Percentiles rank a stretch among this genome's conserved stretches.
phyloP scores from a whole-genome alignment of 2,888 invertebrate genomes.

The Gastracanthus pulcherrimus region DNA sequence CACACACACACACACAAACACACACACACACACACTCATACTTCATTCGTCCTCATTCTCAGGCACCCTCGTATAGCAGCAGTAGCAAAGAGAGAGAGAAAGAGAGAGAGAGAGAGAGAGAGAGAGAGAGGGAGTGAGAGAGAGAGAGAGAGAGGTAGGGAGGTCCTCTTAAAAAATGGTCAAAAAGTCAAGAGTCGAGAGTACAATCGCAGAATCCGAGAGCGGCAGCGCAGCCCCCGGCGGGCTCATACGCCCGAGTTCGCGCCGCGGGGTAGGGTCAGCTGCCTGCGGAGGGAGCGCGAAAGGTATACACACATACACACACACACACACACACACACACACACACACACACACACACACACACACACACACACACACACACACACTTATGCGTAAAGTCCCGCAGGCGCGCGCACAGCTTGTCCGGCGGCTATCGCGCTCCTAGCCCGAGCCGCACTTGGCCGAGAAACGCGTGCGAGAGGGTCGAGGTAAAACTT shows the following conservation, averaged over 20 bases:
- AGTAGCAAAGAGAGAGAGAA: too few species aligned
- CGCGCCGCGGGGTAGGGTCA: conserved; percentile 30
- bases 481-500: conserved; percentile 44
- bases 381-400: not conserved
- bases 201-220: too few species aligned
- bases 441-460: not conserved
- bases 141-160: too few species aligned
- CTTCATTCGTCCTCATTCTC: conserved; percentile 22
- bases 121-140: too few species aligned
- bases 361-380: not conserved
- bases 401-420: not conserved
- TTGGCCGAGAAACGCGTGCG: conserved; percentile 31
- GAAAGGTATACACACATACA: not conserved
- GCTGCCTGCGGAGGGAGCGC: too few species aligned
- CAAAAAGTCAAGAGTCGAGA: conserved; percentile 42
- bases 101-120: too few species aligned
- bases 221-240: not conserved
- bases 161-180: conserved; percentile 55
- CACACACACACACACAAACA: too few species aligned
- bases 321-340: not conserved
- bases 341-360: not conserved
- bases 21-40: too few species aligned
- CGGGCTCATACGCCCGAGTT: conserved; percentile 1
- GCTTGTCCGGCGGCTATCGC: not conserved
- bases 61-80: conserved; percentile 9